phyloP scores from a whole-genome alignment of 2,888 invertebrate genomes.

The Elysia crispata region DNA sequence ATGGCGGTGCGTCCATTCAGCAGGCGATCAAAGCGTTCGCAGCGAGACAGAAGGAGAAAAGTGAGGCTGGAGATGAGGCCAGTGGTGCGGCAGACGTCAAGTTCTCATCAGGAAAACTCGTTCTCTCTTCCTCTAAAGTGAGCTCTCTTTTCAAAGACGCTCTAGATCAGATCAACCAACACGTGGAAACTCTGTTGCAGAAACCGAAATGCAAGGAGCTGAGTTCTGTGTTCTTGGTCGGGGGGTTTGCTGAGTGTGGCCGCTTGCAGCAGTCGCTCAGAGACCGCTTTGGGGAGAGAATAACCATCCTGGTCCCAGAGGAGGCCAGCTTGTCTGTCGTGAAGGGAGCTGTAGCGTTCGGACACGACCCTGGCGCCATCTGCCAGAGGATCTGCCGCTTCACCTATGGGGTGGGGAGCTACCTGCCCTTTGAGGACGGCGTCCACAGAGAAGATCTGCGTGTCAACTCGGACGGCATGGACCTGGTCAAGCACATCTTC shows the following conservation, averaged over 20 bases:
- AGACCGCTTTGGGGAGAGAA: conserved; percentile 64
- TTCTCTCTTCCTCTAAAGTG: conserved; percentile 65
- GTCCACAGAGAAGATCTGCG: conserved; percentile 69
- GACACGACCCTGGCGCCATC: conserved; percentile 71
- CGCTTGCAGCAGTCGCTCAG: conserved; percentile 66
- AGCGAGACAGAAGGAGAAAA: conserved; percentile 41
- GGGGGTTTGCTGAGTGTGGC: conserved; percentile 70
- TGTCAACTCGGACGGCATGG: conserved; percentile 69
- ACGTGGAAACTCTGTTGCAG: conserved; percentile 62
- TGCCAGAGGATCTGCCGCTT: conserved; percentile 72
- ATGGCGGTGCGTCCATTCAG: conserved; percentile 65
- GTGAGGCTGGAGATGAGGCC: conserved; percentile 5
- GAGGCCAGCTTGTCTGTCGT: conserved; percentile 72
- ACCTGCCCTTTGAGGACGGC: conserved; percentile 68
- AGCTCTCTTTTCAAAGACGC: conserved; percentile 68
- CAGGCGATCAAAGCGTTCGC: conserved; percentile 68
- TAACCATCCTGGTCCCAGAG: conserved; percentile 69
- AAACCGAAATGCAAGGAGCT: conserved; percentile 67
- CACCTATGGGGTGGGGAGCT: conserved; percentile 72
- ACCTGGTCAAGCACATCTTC: conserved; percentile 68
- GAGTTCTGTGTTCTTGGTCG: conserved; percentile 69
- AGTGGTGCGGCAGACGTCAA: conserved; percentile 62
- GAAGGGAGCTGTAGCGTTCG: conserved; percentile 72
- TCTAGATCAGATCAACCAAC: conserved; percentile 64
- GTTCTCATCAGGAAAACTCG: conserved; percentile 72